A percentile compares a stretch with the other conserved stretches of the same genome.
Conservation (phyloP, 2,113 vertebrate genomes). For the Camelus bactrianus region DNA sequence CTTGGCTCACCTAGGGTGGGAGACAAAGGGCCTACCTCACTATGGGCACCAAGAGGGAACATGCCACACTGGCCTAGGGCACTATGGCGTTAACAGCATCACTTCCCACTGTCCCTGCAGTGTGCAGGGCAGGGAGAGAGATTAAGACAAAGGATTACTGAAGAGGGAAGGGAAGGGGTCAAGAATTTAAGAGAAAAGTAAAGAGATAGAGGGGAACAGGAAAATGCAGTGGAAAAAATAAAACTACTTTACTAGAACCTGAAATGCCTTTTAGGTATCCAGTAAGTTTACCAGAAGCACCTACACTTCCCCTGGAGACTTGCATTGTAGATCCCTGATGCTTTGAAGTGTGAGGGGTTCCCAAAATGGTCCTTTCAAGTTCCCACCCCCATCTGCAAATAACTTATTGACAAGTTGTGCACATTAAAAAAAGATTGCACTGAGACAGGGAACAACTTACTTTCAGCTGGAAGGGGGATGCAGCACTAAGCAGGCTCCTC, state of each 20-base stretch:
- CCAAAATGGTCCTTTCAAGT: not conserved
- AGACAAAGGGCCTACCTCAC: not conserved
- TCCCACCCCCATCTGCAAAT: not conserved
- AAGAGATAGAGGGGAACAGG: not conserved
- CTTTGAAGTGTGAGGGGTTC: not conserved
- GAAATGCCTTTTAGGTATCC: not conserved
- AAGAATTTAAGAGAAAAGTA: constrained; percentile 2
- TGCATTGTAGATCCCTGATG: not conserved
- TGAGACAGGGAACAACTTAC: not conserved
- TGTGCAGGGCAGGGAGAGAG: not conserved
- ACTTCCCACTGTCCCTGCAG: not conserved
- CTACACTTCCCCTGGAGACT: not conserved
- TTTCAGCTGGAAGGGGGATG: not conserved
- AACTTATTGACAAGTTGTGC: constrained; percentile 12
- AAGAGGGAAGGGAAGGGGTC: not conserved
- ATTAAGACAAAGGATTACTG: not conserved
- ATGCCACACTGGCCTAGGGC: not conserved
- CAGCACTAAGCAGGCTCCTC: not conserved
- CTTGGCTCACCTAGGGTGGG: not conserved
- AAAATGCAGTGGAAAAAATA: not conserved
- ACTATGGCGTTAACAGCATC: not conserved
- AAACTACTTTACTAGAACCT: not conserved
- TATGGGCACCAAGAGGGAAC: not conserved
- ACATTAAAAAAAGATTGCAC: not conserved
- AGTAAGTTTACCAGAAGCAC: not conserved